Evolutionary conservation across 1,140 invertebrate genomes (phyloP).

Genomic region (Anadara kagoshimensis): DNA sequence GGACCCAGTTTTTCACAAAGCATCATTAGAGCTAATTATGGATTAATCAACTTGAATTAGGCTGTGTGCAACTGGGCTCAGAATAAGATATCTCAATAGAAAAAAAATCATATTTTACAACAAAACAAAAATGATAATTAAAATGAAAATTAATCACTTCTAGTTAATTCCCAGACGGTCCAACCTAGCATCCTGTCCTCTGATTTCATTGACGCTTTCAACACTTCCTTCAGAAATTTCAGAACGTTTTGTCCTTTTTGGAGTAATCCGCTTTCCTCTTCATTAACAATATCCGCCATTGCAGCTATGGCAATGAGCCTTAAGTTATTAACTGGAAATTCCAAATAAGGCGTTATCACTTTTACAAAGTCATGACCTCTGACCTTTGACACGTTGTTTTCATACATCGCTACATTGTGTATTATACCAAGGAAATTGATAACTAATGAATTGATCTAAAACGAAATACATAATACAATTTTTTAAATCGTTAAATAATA

Average conservation of each 20-base stretch:
- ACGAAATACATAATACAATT: no score
- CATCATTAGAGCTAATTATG: no score
- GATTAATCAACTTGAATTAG: no score
- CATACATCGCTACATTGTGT: conserved; percentile 12
- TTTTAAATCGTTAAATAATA: no score
- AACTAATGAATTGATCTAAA: no score
- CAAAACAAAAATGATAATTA: no score
- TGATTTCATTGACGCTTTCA: background rate
- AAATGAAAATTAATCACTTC: conserved; percentile 4
- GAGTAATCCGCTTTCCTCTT: conserved; percentile 15
- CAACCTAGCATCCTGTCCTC: background rate
- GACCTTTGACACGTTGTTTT: background rate
- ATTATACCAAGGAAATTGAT: background rate
- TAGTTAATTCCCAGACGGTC: conserved; percentile 4
- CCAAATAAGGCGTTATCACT: conserved; percentile 12
- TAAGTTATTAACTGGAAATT: background rate
- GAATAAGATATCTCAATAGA: no score
- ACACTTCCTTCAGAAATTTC: background rate
- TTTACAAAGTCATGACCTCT: background rate
- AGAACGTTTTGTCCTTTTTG: background rate
- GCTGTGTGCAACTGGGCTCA: no score
- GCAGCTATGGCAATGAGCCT: conserved; percentile 6
- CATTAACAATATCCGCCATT: conserved; percentile 14
- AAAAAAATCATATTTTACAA: no score
- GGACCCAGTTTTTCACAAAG: no score